These are phyloP conservation scores for Dipodomys stephensi DNA, from an alignment of 2,113 vertebrate genomes.

Conservation along the genomic window DNA sequence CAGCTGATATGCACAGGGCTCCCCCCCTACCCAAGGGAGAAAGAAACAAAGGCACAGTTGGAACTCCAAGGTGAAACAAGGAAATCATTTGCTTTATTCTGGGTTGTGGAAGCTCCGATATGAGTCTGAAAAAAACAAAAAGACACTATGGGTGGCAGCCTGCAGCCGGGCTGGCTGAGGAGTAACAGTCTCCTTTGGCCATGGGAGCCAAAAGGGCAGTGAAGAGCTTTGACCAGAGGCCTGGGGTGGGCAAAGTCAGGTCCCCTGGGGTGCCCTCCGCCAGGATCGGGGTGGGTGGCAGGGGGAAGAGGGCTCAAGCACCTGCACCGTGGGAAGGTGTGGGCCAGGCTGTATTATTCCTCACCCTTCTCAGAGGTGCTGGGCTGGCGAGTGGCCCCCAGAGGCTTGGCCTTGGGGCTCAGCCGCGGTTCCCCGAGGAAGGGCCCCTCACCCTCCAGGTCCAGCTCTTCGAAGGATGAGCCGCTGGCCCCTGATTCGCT, in stretches of 20 bases:
- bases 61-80: conserved; percentile 72
- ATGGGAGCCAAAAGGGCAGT: background rate
- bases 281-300: background rate
- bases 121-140: conserved; percentile 69
- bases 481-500: conserved; percentile 94
- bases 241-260: background rate
- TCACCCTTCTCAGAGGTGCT: conserved; percentile 84
- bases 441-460: conserved; percentile 90
- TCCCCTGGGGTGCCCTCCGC: background rate
- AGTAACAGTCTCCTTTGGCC: conserved; percentile 44
- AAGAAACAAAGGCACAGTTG: conserved; percentile 7
- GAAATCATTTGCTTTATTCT: conserved; percentile 86
- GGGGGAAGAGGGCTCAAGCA: conserved; percentile 35
- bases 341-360: conserved; percentile 73
- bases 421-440: conserved; percentile 52
- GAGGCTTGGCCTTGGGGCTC: conserved; percentile 67
- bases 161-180: background rate
- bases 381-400: conserved; percentile 77
- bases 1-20: background rate
- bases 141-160: conserved; percentile 22
- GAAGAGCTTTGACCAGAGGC: conserved; percentile 46
- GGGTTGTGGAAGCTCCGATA: conserved; percentile 73
- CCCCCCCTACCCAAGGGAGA: background rate
- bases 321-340: rapidly evolving
- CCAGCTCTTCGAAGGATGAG: conserved; percentile 98